phyloP scores from a whole-genome alignment of 2,113 vertebrate species.

The Paralichthys olivaceus region DNA sequence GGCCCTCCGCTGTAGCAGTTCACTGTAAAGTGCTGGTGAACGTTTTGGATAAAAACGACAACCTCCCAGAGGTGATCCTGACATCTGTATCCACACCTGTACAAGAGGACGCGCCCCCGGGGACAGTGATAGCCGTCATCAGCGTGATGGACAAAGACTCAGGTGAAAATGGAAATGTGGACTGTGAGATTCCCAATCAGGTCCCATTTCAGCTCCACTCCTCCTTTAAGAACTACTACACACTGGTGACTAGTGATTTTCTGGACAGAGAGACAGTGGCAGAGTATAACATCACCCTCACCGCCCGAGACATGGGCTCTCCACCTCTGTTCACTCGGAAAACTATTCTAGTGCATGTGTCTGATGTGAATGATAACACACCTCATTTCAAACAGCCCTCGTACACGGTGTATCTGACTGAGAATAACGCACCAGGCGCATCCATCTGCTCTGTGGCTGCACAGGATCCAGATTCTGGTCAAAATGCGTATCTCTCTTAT shows the following conservation, averaged over 20 bases:
- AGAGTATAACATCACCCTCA: slow-evolving; percentile 88
- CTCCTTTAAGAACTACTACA: slow-evolving; percentile 91
- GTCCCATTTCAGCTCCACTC: slow-evolving; percentile 88
- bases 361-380: slow-evolving; percentile 88
- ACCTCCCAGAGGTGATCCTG: slow-evolving; percentile 78
- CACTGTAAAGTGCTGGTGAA: slow-evolving; percentile 86
- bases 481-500: slow-evolving; percentile 88
- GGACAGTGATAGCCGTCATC: slow-evolving; percentile 88
- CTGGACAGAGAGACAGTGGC: slow-evolving; percentile 85
- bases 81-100: slow-evolving; percentile 81
- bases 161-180: slow-evolving; percentile 86
- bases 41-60: slow-evolving; percentile 81
- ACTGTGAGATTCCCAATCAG: slow-evolving; percentile 80
- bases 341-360: slow-evolving; percentile 81
- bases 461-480: slow-evolving; percentile 83
- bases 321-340: slow-evolving; percentile 81
- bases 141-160: slow-evolving; percentile 88
- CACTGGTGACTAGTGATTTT: slow-evolving; percentile 83
- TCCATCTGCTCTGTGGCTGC: slow-evolving; percentile 87
- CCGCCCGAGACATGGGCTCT: slow-evolving; percentile 83
- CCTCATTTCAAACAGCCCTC: slow-evolving; percentile 86
- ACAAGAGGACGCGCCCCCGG: slow-evolving; percentile 84
- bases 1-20: slow-evolving; percentile 86
- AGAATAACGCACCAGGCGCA: slow-evolving; percentile 89
- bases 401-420: slow-evolving; percentile 86